A percentile compares a stretch with the other conserved stretches of the same genome.
These are phyloP conservation scores for Rana temporaria DNA, from an alignment of 2,113 vertebrate genomes.

Conservation along the genomic window DNA sequence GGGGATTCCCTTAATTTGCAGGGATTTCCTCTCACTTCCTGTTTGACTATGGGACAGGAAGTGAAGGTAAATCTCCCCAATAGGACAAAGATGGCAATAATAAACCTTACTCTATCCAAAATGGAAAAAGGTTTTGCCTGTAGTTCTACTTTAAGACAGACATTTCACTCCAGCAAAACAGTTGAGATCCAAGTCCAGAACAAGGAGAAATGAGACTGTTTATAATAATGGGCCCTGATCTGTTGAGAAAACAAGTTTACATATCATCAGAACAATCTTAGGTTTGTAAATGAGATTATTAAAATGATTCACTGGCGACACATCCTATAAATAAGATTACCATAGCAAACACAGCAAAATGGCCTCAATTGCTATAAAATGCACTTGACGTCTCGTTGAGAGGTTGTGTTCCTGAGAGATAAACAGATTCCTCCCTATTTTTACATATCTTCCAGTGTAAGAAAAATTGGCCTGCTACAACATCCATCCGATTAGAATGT, in stretches of 20 bases:
- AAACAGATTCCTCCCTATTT: background rate
- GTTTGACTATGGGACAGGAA: too few species aligned
- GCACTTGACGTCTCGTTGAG: background rate
- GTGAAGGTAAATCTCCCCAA: too few species aligned
- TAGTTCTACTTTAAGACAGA: too few species aligned
- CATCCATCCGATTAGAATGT: background rate
- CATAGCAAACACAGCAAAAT: background rate
- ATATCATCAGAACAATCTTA: slow-evolving; percentile 7
- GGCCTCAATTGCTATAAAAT: background rate
- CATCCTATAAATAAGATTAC: slow-evolving; percentile 14
- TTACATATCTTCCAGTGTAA: background rate
- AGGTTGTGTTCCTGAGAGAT: background rate
- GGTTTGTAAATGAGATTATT: slow-evolving; percentile 19
- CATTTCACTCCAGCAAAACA: too few species aligned
- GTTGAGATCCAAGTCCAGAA: background rate
- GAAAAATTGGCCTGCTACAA: background rate
- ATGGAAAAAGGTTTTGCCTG: too few species aligned
- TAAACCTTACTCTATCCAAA: too few species aligned
- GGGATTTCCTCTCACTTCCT: too few species aligned
- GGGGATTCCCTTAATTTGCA: too few species aligned
- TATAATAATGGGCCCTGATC: background rate
- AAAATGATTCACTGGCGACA: slow-evolving; percentile 18
- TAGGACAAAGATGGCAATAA: too few species aligned
- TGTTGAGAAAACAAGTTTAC: background rate
- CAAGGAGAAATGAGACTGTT: background rate